These are phyloP conservation scores for Lophura nycthemera DNA, from an alignment of 2,113 vertebrate genomes.

Conservation along the genomic window DNA sequence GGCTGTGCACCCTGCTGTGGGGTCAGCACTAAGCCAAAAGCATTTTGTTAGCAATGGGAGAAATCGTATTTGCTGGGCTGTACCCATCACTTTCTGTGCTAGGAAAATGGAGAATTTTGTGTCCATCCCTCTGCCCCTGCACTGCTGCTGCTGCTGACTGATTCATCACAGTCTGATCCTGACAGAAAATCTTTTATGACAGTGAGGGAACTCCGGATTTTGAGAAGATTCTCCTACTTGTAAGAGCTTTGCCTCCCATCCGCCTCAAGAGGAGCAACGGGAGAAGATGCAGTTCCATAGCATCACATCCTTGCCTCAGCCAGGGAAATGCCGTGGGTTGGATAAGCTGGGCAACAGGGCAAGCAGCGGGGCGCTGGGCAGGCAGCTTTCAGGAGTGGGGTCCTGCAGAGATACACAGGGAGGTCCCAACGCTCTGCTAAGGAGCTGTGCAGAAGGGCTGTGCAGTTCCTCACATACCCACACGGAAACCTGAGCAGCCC, in stretches of 20 bases:
- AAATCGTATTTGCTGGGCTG: not conserved
- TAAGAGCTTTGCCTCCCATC: too few species aligned
- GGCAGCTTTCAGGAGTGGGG: not conserved
- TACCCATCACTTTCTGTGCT: not conserved
- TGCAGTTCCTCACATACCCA: not conserved
- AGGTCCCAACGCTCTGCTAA: not conserved
- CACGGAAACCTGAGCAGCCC: not conserved
- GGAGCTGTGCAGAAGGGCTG: too few species aligned
- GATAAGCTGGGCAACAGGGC: not conserved
- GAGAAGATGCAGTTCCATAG: not conserved
- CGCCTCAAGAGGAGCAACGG: not conserved
- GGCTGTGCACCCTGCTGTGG: not conserved
- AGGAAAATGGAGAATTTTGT: not conserved
- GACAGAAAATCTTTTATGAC: not conserved
- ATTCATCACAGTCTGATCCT: too few species aligned
- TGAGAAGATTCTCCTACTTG: not conserved
- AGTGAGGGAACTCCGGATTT: fast-evolving
- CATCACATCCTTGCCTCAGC: too few species aligned
- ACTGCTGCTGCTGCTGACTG: not conserved
- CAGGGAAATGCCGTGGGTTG: not conserved
- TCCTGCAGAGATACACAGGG: not conserved
- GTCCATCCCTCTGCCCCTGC: too few species aligned
- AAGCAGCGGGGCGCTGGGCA: not conserved
- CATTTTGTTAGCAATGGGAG: fast-evolving
- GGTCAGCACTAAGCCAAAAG: not conserved